A percentile compares a stretch with the other conserved stretches of the same genome.
phyloP scores from a whole-genome alignment of 2,888 invertebrate species.

The Heliothis peltigera region DNA sequence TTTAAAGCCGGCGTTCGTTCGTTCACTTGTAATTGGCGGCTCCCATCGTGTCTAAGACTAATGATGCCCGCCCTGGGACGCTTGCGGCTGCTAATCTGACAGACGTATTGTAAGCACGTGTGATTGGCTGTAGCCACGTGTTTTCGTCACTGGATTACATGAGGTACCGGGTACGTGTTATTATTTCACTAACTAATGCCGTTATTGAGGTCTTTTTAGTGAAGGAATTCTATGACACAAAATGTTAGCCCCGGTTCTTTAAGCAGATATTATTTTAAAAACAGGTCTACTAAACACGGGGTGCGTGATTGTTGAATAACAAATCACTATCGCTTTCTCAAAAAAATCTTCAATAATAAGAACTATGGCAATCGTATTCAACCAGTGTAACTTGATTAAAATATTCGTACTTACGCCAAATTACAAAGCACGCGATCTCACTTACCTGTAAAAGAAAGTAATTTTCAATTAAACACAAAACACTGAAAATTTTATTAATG shows the following conservation, averaged over 20 bases:
- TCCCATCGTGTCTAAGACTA: slow-evolving; percentile 26
- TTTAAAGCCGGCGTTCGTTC: slow-evolving; percentile 7
- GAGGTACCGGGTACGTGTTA: not conserved
- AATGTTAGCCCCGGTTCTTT: too few species aligned
- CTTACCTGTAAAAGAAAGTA: slow-evolving; percentile 64
- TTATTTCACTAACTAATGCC: not conserved
- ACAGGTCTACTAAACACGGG: too few species aligned
- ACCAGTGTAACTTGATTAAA: slow-evolving; percentile 19
- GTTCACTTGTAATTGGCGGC: slow-evolving; percentile 27
- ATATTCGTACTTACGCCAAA: slow-evolving; percentile 47
- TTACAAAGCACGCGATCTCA: slow-evolving; percentile 35
- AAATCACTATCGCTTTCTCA: not conserved
- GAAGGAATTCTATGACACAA: not conserved
- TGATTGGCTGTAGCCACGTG: slow-evolving; percentile 20
- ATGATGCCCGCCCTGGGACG: slow-evolving; percentile 29
- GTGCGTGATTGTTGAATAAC: too few species aligned
- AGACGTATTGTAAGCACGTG: slow-evolving; percentile 37
- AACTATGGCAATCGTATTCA: not conserved
- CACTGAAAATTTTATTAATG: not conserved
- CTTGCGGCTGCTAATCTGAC: slow-evolving; percentile 41
- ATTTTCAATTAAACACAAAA: slow-evolving; percentile 33
- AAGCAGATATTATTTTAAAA: too few species aligned
- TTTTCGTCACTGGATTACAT: slow-evolving; percentile 21
- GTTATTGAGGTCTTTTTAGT: not conserved
- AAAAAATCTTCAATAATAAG: slow-evolving; percentile 3